Conservation (phyloP, 2,888 invertebrate genomes). For the Temnothorax rugatulus region DNA sequence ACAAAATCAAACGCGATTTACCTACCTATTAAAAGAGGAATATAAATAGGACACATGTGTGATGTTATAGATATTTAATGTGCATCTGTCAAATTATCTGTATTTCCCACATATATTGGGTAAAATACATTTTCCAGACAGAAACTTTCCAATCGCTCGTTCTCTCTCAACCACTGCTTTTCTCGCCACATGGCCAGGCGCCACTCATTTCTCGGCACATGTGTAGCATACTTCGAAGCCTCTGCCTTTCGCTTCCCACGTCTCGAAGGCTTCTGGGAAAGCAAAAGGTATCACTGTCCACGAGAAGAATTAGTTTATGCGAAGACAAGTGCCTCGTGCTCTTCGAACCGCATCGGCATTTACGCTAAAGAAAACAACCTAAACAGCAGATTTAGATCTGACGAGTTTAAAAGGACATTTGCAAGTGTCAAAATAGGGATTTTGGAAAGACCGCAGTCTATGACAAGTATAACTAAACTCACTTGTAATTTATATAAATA, state of each 20-base stretch:
- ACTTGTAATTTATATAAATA: background rate
- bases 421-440: background rate
- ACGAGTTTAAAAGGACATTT: background rate
- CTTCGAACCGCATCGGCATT: slow-evolving; percentile 64
- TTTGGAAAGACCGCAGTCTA: background rate
- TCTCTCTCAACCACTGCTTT: slow-evolving; percentile 54
- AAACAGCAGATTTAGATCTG: background rate
- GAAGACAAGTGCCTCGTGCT: slow-evolving; percentile 45
- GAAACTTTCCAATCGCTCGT: slow-evolving; percentile 44
- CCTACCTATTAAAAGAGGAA: too few species aligned
- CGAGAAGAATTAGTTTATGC: slow-evolving; percentile 45
- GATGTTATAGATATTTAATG: background rate
- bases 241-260: slow-evolving; percentile 82
- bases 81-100: background rate
- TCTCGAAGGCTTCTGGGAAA: slow-evolving; percentile 79
- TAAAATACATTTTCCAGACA: slow-evolving; percentile 38
- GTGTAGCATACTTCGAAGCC: slow-evolving; percentile 72
- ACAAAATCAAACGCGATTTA: too few species aligned
- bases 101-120: background rate
- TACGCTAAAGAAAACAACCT: background rate
- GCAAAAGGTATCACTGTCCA: slow-evolving; percentile 65
- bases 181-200: slow-evolving; percentile 76
- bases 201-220: slow-evolving; percentile 80
- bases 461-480: background rate
- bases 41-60: background rate